A percentile compares a stretch with the other conserved stretches of the same genome.
phyloP scores from a whole-genome alignment of 2,797 vertebrate genomes.

The Sebastes taczanowskii region DNA sequence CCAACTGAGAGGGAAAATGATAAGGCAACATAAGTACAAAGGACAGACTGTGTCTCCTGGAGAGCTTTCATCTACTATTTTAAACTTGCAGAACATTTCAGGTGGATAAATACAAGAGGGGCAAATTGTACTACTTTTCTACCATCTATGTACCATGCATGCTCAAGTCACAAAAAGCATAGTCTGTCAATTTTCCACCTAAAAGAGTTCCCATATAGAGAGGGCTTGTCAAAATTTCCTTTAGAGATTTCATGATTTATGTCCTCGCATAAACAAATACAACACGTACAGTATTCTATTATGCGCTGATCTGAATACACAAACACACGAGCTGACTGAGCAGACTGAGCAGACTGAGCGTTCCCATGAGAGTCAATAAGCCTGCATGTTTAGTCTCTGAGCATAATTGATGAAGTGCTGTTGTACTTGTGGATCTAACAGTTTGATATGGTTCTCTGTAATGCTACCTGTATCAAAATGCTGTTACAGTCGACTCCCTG shows the following conservation, averaged over 20 bases:
- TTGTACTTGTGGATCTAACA: constrained; percentile 31
- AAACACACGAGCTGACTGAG: constrained; percentile 22
- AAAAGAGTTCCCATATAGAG: background rate
- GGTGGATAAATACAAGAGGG: constrained; percentile 36
- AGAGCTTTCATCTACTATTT: constrained; percentile 59
- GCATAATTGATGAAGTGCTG: constrained; percentile 61
- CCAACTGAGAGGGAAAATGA: constrained; percentile 35
- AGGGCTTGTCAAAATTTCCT: background rate
- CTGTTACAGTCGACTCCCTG: constrained; percentile 37
- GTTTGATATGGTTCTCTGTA: constrained; percentile 28
- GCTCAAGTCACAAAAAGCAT: background rate
- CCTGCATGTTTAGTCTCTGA: constrained; percentile 43
- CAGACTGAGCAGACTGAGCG: constrained; percentile 11
- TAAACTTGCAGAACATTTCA: constrained; percentile 45
- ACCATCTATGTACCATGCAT: background rate
- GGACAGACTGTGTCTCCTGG: constrained; percentile 46
- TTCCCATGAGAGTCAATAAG: constrained; percentile 50
- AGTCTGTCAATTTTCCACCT: background rate
- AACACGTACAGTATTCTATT: background rate
- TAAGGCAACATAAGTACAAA: constrained; percentile 47
- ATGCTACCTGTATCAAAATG: constrained; percentile 41
- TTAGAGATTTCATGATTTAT: constrained; percentile 4
- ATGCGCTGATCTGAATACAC: background rate
- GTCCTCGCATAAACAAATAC: background rate
- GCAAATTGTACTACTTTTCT: background rate